phyloP scores from a whole-genome alignment of 2,113 vertebrate species.

The Semnornis frantzii region DNA sequence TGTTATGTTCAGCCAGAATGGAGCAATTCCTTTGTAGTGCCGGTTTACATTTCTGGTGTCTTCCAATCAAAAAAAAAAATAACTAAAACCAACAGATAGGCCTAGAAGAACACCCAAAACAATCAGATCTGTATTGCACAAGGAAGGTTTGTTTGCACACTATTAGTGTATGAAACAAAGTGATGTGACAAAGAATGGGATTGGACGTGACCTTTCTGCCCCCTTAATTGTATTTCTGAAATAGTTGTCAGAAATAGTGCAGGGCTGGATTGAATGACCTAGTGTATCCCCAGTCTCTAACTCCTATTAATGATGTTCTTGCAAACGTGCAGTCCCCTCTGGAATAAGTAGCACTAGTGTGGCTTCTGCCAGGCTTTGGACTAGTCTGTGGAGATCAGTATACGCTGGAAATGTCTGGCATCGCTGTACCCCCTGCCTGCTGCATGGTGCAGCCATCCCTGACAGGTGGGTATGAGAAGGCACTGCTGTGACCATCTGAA shows the following conservation, averaged over 20 bases:
- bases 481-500: background rate
- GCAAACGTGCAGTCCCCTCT: background rate
- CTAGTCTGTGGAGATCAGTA: background rate
- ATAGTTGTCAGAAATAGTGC: background rate
- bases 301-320: background rate
- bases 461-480: rapidly evolving
- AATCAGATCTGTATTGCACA: background rate
- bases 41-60: background rate
- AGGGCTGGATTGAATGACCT: background rate
- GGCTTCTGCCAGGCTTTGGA: background rate
- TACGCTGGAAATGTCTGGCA: background rate
- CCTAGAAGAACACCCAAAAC: background rate
- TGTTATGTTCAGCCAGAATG: background rate
- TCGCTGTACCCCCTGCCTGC: background rate
- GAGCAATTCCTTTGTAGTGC: background rate
- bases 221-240: background rate
- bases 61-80: background rate
- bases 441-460: background rate
- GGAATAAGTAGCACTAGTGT: background rate
- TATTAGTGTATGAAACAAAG: background rate
- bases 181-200: background rate
- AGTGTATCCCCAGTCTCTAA: background rate
- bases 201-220: background rate
- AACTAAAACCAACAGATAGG: background rate
- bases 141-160: background rate